A percentile compares a stretch with the other conserved stretches of the same genome.
Conservation (phyloP, 1,140 invertebrate genomes). For the Bombus soroeensis region DNA sequence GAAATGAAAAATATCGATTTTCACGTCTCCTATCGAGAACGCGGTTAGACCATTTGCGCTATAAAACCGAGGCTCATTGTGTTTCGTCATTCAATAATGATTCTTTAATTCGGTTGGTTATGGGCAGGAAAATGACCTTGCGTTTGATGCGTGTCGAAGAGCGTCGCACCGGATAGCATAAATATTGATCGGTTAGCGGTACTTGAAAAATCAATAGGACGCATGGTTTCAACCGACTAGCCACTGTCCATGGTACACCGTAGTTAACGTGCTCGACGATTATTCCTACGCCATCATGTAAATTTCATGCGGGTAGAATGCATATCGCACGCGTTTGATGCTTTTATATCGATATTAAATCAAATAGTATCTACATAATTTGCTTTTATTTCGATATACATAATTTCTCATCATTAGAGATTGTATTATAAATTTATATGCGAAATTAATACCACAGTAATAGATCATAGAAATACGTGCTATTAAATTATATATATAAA, state of each 20-base stretch:
- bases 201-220: slow-evolving; percentile 5
- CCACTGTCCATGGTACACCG: not conserved
- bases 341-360: not conserved
- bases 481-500: no score
- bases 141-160: not conserved
- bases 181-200: slow-evolving; percentile 1
- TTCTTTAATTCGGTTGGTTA: not conserved
- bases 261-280: not conserved
- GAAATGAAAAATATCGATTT: no score
- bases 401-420: no score
- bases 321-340: not conserved
- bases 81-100: not conserved
- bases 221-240: not conserved
- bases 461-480: no score
- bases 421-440: not conserved
- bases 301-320: not conserved
- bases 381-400: no score
- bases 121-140: not conserved
- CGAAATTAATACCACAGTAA: not conserved
- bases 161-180: not conserved
- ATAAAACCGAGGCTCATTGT: not conserved
- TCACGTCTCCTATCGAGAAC: no score
- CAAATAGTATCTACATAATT: not conserved
- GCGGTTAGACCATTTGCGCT: not conserved
- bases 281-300: not conserved